Conservation (phyloP, 1,140 invertebrate species). For the Bombus pascuorum region DNA sequence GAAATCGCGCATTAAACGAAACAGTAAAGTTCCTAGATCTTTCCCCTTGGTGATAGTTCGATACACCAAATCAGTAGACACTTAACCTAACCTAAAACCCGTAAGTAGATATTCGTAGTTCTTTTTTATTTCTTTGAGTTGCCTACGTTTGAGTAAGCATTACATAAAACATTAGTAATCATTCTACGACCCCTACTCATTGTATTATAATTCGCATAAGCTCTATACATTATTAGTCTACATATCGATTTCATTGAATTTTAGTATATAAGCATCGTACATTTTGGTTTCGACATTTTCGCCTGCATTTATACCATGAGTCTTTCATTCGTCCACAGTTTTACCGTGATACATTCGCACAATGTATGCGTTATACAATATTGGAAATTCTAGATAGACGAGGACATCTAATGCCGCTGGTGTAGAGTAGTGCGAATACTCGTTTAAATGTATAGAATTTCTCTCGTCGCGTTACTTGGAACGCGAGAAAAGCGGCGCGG, state of each 20-base stretch:
- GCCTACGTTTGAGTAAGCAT: not conserved
- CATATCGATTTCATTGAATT: not conserved
- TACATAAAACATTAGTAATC: not conserved
- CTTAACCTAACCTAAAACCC: not conserved
- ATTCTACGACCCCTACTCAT: not conserved
- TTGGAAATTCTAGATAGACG: constrained; percentile 51
- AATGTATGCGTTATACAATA: constrained; percentile 43
- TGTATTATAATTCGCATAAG: not conserved
- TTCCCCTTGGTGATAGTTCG: not conserved
- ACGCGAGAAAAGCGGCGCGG: constrained; percentile 28
- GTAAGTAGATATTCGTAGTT: not conserved
- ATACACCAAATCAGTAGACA: not conserved
- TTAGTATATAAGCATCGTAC: not conserved
- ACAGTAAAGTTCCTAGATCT: not conserved
- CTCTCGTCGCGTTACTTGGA: constrained; percentile 27
- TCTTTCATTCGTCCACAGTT: not conserved
- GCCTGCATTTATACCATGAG: not conserved
- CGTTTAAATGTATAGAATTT: constrained; percentile 54
- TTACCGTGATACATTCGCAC: not conserved
- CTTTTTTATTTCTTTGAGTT: not conserved
- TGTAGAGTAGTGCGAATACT: constrained; percentile 25
- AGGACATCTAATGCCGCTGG: constrained; percentile 27
- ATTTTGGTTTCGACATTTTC: not conserved
- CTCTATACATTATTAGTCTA: not conserved
- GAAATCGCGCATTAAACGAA: not conserved